Evolutionary conservation across 2,797 vertebrate species (phyloP).

Genomic region (Mionectes olivaceus): DNA sequence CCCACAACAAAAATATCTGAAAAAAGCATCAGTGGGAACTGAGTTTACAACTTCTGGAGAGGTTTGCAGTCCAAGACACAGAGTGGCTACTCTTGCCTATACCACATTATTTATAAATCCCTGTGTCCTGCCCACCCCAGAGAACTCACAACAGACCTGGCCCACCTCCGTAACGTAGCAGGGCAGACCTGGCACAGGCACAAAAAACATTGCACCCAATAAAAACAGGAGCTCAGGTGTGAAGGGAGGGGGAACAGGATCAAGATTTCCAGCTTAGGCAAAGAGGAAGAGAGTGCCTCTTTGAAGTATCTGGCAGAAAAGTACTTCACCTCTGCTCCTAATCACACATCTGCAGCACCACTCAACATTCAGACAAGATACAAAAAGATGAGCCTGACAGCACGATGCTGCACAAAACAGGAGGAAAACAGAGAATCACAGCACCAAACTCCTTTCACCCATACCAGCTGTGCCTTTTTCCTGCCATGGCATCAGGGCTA

Average conservation of each 20-base stretch:
- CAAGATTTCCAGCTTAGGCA: neutral
- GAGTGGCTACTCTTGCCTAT: neutral
- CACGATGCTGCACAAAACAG: fast-evolving
- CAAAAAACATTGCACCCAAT: neutral
- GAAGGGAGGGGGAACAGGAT: neutral
- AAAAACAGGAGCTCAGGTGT: fast-evolving
- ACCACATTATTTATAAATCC: neutral
- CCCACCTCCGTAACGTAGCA: fast-evolving
- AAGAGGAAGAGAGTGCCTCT: neutral
- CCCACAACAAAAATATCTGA: neutral
- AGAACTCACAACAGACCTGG: neutral
- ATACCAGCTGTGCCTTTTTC: neutral
- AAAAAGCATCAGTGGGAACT: neutral
- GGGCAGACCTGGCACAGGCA: neutral
- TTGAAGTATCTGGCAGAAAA: neutral
- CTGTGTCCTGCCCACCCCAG: fast-evolving
- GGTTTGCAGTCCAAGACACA: neutral
- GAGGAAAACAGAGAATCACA: neutral
- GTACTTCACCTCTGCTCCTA: neutral
- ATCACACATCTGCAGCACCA: neutral
- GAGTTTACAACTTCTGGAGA: neutral
- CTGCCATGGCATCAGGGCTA: neutral
- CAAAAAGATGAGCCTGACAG: neutral
- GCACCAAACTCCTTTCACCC: neutral
- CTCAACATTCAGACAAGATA: neutral